Conservation (phyloP, 2,797 vertebrate genomes). For the Sebastes matsubarae region DNA sequence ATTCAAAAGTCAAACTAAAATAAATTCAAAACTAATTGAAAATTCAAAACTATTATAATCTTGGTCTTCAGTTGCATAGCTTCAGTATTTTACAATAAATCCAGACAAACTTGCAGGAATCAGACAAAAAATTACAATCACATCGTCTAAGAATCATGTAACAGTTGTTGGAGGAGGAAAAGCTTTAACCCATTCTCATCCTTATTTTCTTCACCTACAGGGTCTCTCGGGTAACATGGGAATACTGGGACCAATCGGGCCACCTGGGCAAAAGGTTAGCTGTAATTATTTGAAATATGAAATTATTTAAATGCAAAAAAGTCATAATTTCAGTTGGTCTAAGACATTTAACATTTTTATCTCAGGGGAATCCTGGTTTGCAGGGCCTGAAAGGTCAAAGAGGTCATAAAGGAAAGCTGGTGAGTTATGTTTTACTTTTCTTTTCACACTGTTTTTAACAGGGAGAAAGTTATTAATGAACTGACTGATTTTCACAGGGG, state of each 20-base stretch:
- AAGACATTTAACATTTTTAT: not conserved
- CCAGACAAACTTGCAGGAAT: not conserved
- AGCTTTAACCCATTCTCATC: not conserved
- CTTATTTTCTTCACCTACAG: conserved; percentile 48
- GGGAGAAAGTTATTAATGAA: not conserved
- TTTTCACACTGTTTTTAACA: not conserved
- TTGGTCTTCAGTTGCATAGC: too few species aligned
- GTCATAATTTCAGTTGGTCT: not conserved
- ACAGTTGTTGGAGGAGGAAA: not conserved
- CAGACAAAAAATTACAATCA: not conserved
- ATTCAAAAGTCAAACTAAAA: too few species aligned
- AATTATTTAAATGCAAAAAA: not conserved
- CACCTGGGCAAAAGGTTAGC: conserved; percentile 76
- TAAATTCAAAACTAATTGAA: too few species aligned
- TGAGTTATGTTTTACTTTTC: not conserved
- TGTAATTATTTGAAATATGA: not conserved
- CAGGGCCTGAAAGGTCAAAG: conserved; percentile 66
- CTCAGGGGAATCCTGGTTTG: conserved; percentile 76
- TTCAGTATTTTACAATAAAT: not conserved
- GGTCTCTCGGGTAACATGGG: conserved; percentile 75
- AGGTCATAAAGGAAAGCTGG: conserved; percentile 77
- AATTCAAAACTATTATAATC: too few species aligned
- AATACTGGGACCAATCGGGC: conserved; percentile 65
- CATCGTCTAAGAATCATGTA: not conserved
- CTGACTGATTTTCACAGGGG: conserved; percentile 68